Percentiles rank a stretch among this genome's conserved stretches.
Evolutionary conservation across 92 coral and sea anemone species (phyloP).

Genomic region (Zoanthus sansibaricus): DNA sequence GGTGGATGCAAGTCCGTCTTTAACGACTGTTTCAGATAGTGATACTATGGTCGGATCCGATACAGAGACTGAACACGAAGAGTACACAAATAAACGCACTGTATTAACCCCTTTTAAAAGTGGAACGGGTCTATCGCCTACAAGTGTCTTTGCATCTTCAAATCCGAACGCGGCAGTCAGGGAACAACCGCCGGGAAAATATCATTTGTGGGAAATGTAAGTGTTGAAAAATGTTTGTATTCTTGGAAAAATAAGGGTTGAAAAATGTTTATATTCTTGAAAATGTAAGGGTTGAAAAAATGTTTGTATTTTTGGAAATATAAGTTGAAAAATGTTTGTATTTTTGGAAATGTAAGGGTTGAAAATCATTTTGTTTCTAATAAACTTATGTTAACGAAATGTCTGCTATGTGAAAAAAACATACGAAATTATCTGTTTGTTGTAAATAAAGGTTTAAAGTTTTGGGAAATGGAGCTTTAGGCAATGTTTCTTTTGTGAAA

Average conservation of each 20-base stretch:
- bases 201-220: slow-evolving; percentile 90
- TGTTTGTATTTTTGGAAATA: slow-evolving; percentile 56
- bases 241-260: no score
- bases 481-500: not conserved
- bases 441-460: not conserved
- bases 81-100: not conserved
- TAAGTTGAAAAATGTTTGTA: slow-evolving; percentile 49
- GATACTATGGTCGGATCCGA: slow-evolving; percentile 85
- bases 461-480: not conserved
- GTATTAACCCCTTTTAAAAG: slow-evolving; percentile 6
- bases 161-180: slow-evolving; percentile 89
- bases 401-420: not conserved
- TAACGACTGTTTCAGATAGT: slow-evolving; percentile 91
- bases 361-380: not conserved
- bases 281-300: no score
- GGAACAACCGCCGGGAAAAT: slow-evolving; percentile 84
- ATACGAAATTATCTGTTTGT: no score
- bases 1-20: slow-evolving; percentile 93
- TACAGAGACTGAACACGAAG: slow-evolving; percentile 68
- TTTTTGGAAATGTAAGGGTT: no score
- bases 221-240: slow-evolving; percentile 14
- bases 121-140: slow-evolving; percentile 70
- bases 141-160: slow-evolving; percentile 85
- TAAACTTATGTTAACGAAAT: not conserved
- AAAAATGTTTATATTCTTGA: no score